Conservation (phyloP, 2,797 vertebrate genomes). For the Coendou prehensilis region DNA sequence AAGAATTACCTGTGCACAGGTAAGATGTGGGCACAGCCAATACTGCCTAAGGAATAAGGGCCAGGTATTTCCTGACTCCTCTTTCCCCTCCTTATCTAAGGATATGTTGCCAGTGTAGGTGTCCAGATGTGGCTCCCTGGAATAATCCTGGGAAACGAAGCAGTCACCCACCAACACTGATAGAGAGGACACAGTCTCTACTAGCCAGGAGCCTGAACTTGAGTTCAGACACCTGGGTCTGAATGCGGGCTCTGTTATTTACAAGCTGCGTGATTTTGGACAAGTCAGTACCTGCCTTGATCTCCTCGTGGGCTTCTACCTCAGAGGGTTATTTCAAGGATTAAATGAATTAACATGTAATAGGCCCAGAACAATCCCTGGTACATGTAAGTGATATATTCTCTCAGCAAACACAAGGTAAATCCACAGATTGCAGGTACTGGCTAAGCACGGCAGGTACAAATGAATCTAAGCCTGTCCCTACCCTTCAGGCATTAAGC, state of each 20-base stretch:
- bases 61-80: background rate
- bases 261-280: background rate
- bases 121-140: background rate
- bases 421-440: background rate
- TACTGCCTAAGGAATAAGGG: background rate
- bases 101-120: background rate
- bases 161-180: background rate
- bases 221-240: background rate
- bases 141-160: background rate
- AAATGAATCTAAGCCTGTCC: background rate
- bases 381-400: background rate
- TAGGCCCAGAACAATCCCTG: background rate
- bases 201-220: background rate
- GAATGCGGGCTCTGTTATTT: background rate
- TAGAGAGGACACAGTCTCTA: background rate
- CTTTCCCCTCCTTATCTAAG: background rate
- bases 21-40: background rate
- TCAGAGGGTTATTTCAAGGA: background rate
- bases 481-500: background rate
- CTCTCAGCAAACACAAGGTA: background rate
- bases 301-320: background rate
- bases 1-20: background rate
- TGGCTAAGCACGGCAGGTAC: background rate
- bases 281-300: background rate
- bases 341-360: background rate